These are phyloP conservation scores for Setipinna tenuifilis DNA, from an alignment of 2,797 vertebrate genomes.

Conservation along the genomic window DNA sequence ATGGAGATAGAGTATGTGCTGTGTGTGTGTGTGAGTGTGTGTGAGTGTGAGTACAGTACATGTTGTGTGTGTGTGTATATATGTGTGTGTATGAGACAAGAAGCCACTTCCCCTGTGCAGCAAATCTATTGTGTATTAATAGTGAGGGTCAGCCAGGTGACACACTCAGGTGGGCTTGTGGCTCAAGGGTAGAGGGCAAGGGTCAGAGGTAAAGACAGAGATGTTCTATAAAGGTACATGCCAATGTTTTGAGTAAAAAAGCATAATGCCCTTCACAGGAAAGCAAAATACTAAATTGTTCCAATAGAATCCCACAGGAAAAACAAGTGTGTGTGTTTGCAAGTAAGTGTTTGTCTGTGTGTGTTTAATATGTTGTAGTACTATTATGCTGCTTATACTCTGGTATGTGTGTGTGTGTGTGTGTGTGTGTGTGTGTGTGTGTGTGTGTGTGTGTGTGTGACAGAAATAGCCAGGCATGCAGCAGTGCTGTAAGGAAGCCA, in stretches of 20 bases:
- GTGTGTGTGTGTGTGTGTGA: conserved; percentile 19
- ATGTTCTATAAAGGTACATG: too few species aligned
- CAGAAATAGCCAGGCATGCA: conserved; percentile 95
- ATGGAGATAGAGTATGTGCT: conserved; percentile 97
- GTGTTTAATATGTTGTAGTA: conserved; percentile 19
- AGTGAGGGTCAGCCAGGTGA: too few species aligned
- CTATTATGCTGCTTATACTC: too few species aligned
- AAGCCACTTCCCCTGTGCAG: too few species aligned
- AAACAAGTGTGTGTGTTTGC: conserved; percentile 25
- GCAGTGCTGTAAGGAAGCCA: conserved; percentile 90
- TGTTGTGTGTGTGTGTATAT: not conserved
- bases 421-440: conserved; percentile 8
- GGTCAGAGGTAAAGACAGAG: too few species aligned
- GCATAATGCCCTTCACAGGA: too few species aligned
- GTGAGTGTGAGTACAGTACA: not conserved
- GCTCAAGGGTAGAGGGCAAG: too few species aligned
- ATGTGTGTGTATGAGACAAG: conserved; percentile 15
- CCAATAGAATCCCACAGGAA: too few species aligned
- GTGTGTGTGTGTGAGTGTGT: not conserved
- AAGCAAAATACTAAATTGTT: too few species aligned
- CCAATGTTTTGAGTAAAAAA: too few species aligned
- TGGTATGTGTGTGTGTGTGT: conserved; percentile 12
- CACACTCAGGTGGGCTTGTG: too few species aligned
- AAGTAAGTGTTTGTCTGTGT: not conserved
- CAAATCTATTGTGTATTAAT: too few species aligned